Evolutionary conservation across 2,113 vertebrate species (phyloP).

Genomic region (Phalacrocorax pelagicus): DNA sequence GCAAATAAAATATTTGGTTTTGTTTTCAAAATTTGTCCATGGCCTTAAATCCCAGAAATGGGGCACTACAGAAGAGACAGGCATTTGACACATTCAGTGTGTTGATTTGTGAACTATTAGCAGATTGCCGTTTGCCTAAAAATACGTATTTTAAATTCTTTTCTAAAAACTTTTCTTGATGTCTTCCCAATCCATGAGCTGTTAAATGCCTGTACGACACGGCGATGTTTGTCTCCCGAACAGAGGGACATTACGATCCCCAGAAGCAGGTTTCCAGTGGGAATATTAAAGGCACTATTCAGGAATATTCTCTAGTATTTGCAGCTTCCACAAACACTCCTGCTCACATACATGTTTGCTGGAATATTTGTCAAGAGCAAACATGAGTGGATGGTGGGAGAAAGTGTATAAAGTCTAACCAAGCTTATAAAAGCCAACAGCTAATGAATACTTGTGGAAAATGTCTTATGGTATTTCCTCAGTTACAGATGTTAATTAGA

Average conservation of each 20-base stretch:
- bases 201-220: neutral
- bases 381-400: neutral
- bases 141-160: constrained; percentile 44
- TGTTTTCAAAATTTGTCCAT: neutral
- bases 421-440: constrained; percentile 10
- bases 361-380: constrained; percentile 39
- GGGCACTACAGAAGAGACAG: neutral
- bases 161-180: constrained; percentile 30
- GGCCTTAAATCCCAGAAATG: neutral
- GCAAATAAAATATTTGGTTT: neutral
- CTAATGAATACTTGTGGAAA: constrained; percentile 46
- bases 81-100: neutral
- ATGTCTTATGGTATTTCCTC: neutral
- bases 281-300: constrained; percentile 36
- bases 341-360: neutral
- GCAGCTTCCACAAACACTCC: neutral
- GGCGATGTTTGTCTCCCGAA: neutral
- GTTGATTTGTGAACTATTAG: constrained; percentile 47
- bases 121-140: constrained; percentile 40
- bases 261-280: neutral
- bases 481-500: neutral
- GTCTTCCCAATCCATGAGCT: constrained; percentile 1
- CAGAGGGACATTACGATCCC: neutral
- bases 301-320: constrained; percentile 6
- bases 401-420: constrained; percentile 19